phyloP scores from a whole-genome alignment of 2,888 invertebrate species.

The Trichogramma evanescens region DNA sequence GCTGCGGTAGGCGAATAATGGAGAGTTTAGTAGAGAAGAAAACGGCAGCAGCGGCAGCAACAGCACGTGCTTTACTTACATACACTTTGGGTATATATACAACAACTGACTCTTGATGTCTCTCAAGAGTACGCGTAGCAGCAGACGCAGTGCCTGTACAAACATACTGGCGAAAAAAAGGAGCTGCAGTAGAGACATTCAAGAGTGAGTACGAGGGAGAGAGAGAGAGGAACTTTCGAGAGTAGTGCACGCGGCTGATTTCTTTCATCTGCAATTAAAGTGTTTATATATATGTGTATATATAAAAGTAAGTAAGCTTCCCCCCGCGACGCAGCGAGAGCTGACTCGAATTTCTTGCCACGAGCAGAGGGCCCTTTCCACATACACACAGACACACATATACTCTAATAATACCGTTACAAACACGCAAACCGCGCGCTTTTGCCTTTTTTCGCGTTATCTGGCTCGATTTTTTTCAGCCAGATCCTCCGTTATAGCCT shows the following conservation, averaged over 20 bases:
- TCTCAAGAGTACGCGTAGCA: constrained; percentile 7
- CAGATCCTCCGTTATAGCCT: no score
- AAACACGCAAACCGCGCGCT: constrained; percentile 10
- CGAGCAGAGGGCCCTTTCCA: constrained; percentile 13
- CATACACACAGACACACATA: not conserved
- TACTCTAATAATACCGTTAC: constrained; percentile 14
- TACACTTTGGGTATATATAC: not conserved
- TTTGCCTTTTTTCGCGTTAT: not conserved
- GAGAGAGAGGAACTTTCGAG: constrained; percentile 18
- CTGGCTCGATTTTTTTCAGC: not conserved
- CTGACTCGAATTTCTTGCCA: not conserved
- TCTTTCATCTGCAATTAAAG: constrained; percentile 23
- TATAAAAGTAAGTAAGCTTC: no score
- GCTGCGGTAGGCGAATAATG: constrained; percentile 5
- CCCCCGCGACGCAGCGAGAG: not conserved
- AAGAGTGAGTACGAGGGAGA: not conserved
- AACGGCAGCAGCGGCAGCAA: not conserved
- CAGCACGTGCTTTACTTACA: constrained; percentile 7
- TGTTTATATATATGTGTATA: no score
- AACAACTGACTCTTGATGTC: constrained; percentile 3
- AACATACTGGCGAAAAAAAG: constrained; percentile 3
- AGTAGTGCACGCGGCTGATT: constrained; percentile 20
- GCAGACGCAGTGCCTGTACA: constrained; percentile 3
- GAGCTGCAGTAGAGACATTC: not conserved
- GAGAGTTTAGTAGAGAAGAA: constrained; percentile 8